phyloP scores from a whole-genome alignment of 2,888 invertebrate species.

The Drosophila mimica region DNA sequence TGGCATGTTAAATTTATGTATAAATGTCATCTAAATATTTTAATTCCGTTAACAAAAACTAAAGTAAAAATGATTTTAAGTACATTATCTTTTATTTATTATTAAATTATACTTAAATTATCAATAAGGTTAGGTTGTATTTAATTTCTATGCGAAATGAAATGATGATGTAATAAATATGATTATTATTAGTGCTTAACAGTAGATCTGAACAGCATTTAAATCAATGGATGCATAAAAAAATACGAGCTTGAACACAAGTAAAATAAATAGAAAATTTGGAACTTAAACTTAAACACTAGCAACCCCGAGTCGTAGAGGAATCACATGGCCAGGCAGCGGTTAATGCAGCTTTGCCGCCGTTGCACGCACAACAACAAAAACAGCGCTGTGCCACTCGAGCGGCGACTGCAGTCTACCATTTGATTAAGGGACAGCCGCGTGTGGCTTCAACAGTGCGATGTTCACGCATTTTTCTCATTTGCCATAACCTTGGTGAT shows the following conservation, averaged over 20 bases:
- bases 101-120: conserved; percentile 46
- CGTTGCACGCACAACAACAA: conserved; percentile 10
- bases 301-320: conserved; percentile 83
- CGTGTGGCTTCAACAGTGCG: conserved; percentile 8
- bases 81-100: conserved; percentile 20
- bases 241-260: conserved; percentile 24
- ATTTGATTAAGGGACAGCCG: conserved; percentile 33
- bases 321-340: conserved; percentile 75
- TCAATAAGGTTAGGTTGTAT: conserved; percentile 40
- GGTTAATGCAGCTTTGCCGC: conserved; percentile 27
- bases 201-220: conserved; percentile 11
- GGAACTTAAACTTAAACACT: conserved; percentile 72
- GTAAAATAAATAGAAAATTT: conserved; percentile 60
- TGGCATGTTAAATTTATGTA: neutral
- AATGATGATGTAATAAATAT: conserved; percentile 61
- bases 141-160: conserved; percentile 35
- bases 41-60: neutral
- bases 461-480: conserved; percentile 82
- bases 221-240: neutral
- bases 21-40: neutral
- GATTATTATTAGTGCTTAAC: conserved; percentile 32
- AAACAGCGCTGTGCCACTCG: conserved; percentile 31
- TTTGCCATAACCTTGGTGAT: conserved; percentile 91
- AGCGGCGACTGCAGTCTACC: conserved; percentile 64
- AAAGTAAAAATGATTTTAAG: conserved; percentile 1